Conservation (phyloP, 2,797 vertebrate genomes). For the Neosilurus mollespiculum region DNA sequence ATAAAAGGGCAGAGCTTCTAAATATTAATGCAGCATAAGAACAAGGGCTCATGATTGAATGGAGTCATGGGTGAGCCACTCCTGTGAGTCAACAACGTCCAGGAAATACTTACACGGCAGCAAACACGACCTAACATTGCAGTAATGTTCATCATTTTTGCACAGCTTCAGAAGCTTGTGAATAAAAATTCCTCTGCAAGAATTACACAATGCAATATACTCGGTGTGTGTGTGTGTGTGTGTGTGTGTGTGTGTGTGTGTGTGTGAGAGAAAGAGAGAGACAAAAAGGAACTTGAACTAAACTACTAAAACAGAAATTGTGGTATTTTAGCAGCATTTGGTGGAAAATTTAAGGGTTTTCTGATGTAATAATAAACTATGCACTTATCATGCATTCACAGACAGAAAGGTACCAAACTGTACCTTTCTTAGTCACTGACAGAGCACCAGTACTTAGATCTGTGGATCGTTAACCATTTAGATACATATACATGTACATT, state of each 20-base stretch:
- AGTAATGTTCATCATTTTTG: neutral
- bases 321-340: neutral
- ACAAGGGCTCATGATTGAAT: neutral
- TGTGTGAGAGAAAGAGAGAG: too few species aligned
- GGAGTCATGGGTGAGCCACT: neutral
- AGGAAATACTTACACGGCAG: neutral
- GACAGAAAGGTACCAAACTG: neutral
- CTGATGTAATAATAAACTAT: neutral
- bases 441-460: neutral
- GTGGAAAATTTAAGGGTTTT: neutral
- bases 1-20: constrained; percentile 30
- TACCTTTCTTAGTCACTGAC: neutral
- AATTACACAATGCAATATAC: neutral
- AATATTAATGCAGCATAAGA: constrained; percentile 16
- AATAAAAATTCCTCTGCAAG: neutral
- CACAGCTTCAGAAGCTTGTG: neutral
- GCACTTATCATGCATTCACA: neutral
- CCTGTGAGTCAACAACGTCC: constrained; percentile 11
- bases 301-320: neutral
- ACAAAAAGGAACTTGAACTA: neutral
- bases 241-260: too few species aligned
- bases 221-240: neutral
- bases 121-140: neutral
- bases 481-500: too few species aligned
- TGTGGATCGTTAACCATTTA: too few species aligned